Percentiles rank a stretch among this genome's conserved stretches.
Conservation (phyloP, 1,140 invertebrate species). For the Drosophila seguyi region DNA sequence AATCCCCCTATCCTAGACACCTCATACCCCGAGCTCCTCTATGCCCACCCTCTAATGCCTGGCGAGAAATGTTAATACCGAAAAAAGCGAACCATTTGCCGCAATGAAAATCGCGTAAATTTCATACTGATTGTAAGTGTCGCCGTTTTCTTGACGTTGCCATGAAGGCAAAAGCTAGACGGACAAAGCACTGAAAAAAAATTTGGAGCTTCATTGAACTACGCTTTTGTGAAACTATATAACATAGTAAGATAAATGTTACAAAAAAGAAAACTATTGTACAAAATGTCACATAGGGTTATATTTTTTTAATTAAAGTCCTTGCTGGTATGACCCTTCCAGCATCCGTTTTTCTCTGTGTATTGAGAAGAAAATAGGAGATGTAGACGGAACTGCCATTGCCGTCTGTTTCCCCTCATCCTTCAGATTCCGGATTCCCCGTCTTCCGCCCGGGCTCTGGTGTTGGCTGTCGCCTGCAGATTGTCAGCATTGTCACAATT, state of each 20-base stretch:
- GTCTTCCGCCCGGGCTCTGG: slow-evolving; percentile 26
- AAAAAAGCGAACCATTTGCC: slow-evolving; percentile 82
- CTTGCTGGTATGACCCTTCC: no score
- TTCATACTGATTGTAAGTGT: slow-evolving; percentile 82
- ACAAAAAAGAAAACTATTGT: neutral
- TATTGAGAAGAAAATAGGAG: slow-evolving; percentile 5
- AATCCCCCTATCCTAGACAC: slow-evolving; percentile 1
- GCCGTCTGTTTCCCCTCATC: slow-evolving; percentile 62
- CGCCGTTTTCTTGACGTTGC: slow-evolving; percentile 74
- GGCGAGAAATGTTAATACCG: slow-evolving; percentile 78
- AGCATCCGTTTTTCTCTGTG: neutral
- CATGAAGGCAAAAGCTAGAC: slow-evolving; percentile 31
- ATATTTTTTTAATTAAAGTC: no score
- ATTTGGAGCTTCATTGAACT: neutral
- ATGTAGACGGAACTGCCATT: slow-evolving; percentile 39
- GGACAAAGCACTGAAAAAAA: slow-evolving; percentile 3
- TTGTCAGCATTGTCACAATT: slow-evolving; percentile 80
- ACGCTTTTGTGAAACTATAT: neutral
- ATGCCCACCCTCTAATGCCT: slow-evolving; percentile 16
- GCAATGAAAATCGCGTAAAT: slow-evolving; percentile 83
- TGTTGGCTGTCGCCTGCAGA: slow-evolving; percentile 77
- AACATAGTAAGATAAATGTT: no score
- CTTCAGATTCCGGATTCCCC: slow-evolving; percentile 20
- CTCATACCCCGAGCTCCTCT: slow-evolving; percentile 5
- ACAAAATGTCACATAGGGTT: no score